These are phyloP conservation scores for Macaria liturata DNA, from an alignment of 2,888 invertebrate species.

Conservation along the genomic window DNA sequence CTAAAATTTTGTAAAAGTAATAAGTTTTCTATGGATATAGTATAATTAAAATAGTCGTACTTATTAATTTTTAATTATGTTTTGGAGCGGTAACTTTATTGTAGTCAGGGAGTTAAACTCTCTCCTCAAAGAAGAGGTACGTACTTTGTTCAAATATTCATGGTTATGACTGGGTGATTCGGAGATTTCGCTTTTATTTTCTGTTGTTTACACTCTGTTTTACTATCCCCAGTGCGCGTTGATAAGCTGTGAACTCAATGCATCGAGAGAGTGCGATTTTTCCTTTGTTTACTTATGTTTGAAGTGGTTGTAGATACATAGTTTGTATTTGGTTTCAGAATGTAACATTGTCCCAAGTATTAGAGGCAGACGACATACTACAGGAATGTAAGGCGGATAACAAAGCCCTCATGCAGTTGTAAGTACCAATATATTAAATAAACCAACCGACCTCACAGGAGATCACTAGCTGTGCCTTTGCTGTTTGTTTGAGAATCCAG, in stretches of 20 bases:
- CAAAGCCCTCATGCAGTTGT: constrained; percentile 95
- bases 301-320: constrained; percentile 11
- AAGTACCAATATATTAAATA: constrained; percentile 73
- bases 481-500: no score
- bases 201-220: constrained; percentile 34
- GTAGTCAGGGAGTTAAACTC: constrained; percentile 89
- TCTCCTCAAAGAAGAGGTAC: constrained; percentile 90
- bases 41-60: constrained; percentile 62
- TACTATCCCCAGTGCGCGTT: not conserved
- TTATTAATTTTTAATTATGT: constrained; percentile 86
- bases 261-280: not conserved
- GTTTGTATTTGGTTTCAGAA: constrained; percentile 85
- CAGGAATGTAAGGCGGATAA: constrained; percentile 98
- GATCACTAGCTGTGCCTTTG: no score
- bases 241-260: constrained; percentile 5
- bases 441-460: not conserved
- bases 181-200: constrained; percentile 43
- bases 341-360: constrained; percentile 93
- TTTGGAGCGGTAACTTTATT: constrained; percentile 91
- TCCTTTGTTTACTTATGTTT: constrained; percentile 17
- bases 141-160: constrained; percentile 67
- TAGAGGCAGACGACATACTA: constrained; percentile 97
- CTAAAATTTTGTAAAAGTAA: constrained; percentile 62
- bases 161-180: constrained; percentile 65
- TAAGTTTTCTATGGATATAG: constrained; percentile 75